Conservation (phyloP, 2,797 vertebrate genomes). For the Manis pentadactyla region DNA sequence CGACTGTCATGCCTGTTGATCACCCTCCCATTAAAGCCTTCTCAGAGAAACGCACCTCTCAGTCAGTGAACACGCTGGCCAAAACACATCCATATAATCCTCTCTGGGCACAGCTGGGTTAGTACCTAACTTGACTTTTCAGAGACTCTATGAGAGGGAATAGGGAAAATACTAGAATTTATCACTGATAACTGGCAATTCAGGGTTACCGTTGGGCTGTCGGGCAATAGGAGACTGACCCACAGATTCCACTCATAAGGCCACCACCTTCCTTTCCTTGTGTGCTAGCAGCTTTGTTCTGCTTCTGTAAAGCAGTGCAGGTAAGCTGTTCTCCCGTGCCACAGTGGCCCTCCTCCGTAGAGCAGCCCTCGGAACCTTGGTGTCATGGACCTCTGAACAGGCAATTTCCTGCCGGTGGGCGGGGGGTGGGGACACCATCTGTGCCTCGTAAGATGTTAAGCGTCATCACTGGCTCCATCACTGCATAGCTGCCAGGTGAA, state of each 20-base stretch:
- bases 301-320: background rate
- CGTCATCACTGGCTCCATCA: background rate
- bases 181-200: accelerated
- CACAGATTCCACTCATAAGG: background rate
- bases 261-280: accelerated
- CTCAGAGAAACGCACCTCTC: slow-evolving; percentile 91
- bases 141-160: background rate
- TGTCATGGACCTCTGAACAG: no score
- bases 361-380: background rate
- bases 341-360: background rate
- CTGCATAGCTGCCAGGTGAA: background rate
- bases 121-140: slow-evolving; percentile 71
- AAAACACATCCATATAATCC: slow-evolving; percentile 93
- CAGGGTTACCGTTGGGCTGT: background rate
- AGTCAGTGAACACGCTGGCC: slow-evolving; percentile 90
- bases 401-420: background rate
- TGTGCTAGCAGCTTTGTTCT: background rate
- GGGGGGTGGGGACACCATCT: background rate
- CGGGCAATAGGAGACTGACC: background rate
- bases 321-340: background rate
- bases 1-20: slow-evolving; percentile 93
- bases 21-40: slow-evolving; percentile 90
- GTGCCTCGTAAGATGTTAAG: background rate
- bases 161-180: background rate
- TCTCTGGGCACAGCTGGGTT: slow-evolving; percentile 94